A percentile compares a stretch with the other conserved stretches of the same genome.
These are phyloP conservation scores for Hoplostethus mediterraneus DNA, from an alignment of 2,797 vertebrate genomes.

Conservation along the genomic window DNA sequence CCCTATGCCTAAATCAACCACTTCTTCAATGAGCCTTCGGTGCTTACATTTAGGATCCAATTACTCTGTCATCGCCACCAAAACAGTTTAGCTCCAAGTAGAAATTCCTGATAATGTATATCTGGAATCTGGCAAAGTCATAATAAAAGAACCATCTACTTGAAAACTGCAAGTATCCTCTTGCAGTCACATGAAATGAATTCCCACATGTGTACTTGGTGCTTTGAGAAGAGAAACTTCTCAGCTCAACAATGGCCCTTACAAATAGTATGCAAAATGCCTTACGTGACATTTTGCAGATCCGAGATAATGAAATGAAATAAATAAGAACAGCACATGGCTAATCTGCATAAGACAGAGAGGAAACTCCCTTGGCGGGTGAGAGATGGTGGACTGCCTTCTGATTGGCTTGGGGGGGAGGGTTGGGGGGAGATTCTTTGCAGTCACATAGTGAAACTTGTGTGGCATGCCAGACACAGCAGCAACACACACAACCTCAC, in stretches of 20 bases:
- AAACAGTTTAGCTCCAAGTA: neutral
- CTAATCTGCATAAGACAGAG: conserved; percentile 99
- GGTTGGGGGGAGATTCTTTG: conserved; percentile 80
- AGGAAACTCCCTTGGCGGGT: conserved; percentile 91
- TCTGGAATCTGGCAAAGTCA: neutral
- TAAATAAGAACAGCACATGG: conserved; percentile 96
- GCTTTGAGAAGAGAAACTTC: conserved; percentile 14
- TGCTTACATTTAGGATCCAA: neutral
- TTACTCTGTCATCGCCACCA: neutral
- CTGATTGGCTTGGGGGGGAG: conserved; percentile 85
- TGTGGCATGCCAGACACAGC: conserved; percentile 65
- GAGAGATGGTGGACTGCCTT: conserved; percentile 90
- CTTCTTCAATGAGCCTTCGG: neutral
- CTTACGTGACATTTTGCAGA: conserved; percentile 86
- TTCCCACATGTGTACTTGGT: conserved; percentile 32
- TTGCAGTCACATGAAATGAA: conserved; percentile 8
- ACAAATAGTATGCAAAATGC: conserved; percentile 79
- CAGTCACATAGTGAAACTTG: conserved; percentile 76
- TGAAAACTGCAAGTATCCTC: conserved; percentile 10
- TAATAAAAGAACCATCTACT: conserved; percentile 7
- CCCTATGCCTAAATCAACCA: neutral
- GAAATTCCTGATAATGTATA: neutral
- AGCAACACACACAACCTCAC: conserved; percentile 29
- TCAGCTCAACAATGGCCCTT: conserved; percentile 49
- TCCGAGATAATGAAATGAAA: conserved; percentile 86